A percentile compares a stretch with the other conserved stretches of the same genome.
These are phyloP conservation scores for Sciurus vulgaris DNA, from an alignment of 2,797 vertebrate species.

Conservation along the genomic window DNA sequence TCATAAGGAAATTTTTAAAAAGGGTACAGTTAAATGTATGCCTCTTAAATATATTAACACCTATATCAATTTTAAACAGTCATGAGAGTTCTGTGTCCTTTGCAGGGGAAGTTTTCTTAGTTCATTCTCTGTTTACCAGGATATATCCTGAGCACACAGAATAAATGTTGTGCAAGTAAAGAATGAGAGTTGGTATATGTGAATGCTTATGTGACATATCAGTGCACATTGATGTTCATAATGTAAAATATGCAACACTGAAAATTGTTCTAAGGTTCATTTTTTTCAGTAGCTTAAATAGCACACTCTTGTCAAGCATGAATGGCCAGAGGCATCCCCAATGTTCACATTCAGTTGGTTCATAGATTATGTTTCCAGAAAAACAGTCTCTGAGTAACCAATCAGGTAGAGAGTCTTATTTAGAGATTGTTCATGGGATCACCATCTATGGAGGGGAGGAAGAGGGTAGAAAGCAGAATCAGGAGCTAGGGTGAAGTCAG, in stretches of 20 bases:
- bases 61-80: not conserved
- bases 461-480: not conserved
- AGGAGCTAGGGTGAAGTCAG: not conserved
- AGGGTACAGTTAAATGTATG: not conserved
- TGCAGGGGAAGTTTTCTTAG: not conserved
- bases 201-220: not conserved
- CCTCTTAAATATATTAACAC: not conserved
- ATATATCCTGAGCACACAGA: not conserved
- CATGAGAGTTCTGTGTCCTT: not conserved
- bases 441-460: not conserved
- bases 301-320: not conserved
- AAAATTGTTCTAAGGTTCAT: conserved; percentile 4
- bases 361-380: not conserved
- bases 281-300: not conserved
- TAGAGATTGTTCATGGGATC: not conserved
- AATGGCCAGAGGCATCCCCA: not conserved
- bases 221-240: not conserved
- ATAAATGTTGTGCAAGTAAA: not conserved
- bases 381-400: not conserved
- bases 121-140: not conserved
- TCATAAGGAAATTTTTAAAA: not conserved
- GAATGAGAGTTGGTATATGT: not conserved
- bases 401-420: not conserved
- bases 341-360: not conserved
- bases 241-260: not conserved